Conservation (phyloP, 2,888 invertebrate genomes). For the Folsomia manolachei region DNA sequence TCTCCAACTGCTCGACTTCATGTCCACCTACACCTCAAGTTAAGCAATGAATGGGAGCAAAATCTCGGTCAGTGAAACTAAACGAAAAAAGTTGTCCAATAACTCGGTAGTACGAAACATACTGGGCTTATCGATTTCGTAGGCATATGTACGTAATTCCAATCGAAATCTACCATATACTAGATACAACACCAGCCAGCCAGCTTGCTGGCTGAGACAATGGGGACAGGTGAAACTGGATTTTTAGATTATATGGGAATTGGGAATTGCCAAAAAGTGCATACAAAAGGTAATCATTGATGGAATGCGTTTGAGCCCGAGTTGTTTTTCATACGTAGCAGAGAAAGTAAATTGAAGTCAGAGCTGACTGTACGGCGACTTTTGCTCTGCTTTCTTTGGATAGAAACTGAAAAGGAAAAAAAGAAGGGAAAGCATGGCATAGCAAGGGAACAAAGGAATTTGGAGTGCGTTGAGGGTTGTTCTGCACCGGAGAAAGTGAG, state of each 20-base stretch:
- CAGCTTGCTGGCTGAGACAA: too few species aligned
- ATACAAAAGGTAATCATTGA: slow-evolving; percentile 31
- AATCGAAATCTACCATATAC: neutral
- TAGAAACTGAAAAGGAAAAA: neutral
- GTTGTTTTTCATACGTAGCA: neutral
- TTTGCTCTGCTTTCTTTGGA: neutral
- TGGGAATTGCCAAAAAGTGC: slow-evolving; percentile 15
- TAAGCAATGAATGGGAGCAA: neutral
- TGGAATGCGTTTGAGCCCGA: slow-evolving; percentile 42
- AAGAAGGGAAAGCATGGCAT: too few species aligned
- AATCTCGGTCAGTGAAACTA: slow-evolving; percentile 4
- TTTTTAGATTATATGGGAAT: slow-evolving; percentile 17
- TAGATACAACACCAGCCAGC: too few species aligned
- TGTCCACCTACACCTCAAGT: too few species aligned
- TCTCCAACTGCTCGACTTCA: too few species aligned
- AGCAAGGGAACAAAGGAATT: neutral
- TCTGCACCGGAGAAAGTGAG: neutral
- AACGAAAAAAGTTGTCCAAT: slow-evolving; percentile 3
- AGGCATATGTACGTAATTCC: neutral
- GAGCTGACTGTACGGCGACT: neutral
- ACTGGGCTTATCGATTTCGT: neutral
- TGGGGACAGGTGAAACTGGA: slow-evolving; percentile 5
- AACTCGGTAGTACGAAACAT: neutral
- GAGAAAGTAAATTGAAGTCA: neutral
- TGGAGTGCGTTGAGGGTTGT: slow-evolving; percentile 5